These are phyloP conservation scores for Corydoras sp. DNA, from an alignment of 2,113 vertebrate genomes.

Conservation along the genomic window DNA sequence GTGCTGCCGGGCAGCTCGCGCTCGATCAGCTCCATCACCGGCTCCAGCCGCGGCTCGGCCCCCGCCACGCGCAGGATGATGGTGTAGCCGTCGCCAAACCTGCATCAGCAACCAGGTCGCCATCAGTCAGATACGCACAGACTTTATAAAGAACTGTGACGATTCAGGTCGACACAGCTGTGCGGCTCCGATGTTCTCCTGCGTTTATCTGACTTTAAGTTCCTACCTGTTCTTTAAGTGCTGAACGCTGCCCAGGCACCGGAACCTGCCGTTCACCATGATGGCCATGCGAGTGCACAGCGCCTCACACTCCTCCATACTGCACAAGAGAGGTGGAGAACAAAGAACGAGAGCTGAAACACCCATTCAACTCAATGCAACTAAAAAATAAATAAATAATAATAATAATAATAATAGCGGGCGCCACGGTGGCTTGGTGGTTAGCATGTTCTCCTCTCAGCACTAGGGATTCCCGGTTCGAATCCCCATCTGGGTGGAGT, in stretches of 20 bases:
- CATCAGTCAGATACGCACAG: too few species aligned
- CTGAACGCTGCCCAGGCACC: constrained; percentile 93
- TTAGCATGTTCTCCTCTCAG: too few species aligned
- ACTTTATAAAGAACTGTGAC: background rate
- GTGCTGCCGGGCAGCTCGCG: constrained; percentile 87
- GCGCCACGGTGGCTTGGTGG: too few species aligned
- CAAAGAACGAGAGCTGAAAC: too few species aligned
- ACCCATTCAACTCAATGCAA: too few species aligned
- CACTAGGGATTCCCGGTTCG: too few species aligned
- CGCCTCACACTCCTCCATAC: constrained; percentile 93
- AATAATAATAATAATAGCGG: too few species aligned
- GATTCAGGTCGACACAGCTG: too few species aligned
- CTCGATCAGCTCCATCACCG: constrained; percentile 87
- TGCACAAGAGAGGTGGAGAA: constrained; percentile 45
- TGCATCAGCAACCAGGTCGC: constrained; percentile 39
- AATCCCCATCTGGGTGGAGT: too few species aligned
- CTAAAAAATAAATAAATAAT: too few species aligned
- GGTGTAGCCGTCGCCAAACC: constrained; percentile 96
- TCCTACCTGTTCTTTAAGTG: constrained; percentile 91
- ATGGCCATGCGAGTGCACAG: constrained; percentile 75
- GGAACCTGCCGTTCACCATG: constrained; percentile 96
- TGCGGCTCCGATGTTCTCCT: too few species aligned
- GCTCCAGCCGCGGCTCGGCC: constrained; percentile 78
- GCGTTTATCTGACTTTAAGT: background rate
- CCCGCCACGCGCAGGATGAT: constrained; percentile 91